Conservation (phyloP, 2,113 vertebrate species). For the Lamprologus speciosus region DNA sequence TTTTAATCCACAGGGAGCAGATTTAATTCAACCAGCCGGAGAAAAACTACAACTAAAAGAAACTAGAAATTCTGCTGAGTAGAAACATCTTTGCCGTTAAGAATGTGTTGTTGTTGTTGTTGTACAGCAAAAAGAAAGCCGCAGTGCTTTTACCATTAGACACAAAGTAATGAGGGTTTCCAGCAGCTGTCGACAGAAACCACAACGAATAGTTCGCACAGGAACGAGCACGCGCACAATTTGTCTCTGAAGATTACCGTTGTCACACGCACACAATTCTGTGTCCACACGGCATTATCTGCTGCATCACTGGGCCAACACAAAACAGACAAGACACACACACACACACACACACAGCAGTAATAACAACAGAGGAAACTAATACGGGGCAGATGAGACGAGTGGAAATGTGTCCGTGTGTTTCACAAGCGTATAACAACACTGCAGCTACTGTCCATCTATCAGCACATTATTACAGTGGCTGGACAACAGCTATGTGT, state of each 20-base stretch:
- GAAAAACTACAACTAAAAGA: neutral
- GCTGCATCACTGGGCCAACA: slow-evolving; percentile 5
- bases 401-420: neutral
- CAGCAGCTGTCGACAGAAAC: neutral
- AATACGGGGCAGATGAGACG: neutral
- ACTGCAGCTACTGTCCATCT: slow-evolving; percentile 25
- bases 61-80: neutral
- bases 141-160: neutral
- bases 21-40: neutral
- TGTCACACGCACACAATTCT: neutral
- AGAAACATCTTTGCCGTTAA: neutral
- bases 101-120: neutral
- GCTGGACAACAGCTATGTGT: slow-evolving; percentile 46
- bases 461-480: slow-evolving; percentile 37
- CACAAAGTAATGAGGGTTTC: neutral
- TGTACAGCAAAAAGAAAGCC: neutral
- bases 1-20: neutral
- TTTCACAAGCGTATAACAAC: slow-evolving; percentile 10
- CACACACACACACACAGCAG: neutral
- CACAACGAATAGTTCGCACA: neutral
- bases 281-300: slow-evolving; percentile 21
- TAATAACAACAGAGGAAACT: neutral
- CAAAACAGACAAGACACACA: neutral
- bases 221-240: neutral
- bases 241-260: neutral